Conservation (phyloP, 2,797 vertebrate genomes). For the Carduelis carduelis region DNA sequence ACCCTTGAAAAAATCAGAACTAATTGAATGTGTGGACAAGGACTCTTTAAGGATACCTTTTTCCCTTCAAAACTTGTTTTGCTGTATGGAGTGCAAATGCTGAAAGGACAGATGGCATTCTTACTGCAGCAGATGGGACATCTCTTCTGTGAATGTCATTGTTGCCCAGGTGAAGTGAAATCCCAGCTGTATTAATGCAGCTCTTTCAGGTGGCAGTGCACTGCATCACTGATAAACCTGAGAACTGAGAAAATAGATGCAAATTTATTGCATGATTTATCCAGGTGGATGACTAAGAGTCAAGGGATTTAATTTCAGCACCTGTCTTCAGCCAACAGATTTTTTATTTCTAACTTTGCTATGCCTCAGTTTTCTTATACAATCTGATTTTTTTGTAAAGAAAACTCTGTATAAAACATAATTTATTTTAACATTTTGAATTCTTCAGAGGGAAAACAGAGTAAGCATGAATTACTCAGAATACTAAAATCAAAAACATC, state of each 20-base stretch:
- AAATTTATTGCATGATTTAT: constrained; percentile 48
- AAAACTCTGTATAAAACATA: background rate
- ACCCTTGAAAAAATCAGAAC: background rate
- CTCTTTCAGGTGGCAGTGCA: constrained; percentile 20
- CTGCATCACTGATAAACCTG: constrained; percentile 29
- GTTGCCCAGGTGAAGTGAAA: constrained; percentile 57
- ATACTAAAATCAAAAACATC: background rate
- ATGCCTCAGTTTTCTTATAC: background rate
- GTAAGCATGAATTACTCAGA: background rate
- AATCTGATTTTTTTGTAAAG: background rate
- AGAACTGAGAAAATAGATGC: constrained; percentile 32
- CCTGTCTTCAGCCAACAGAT: background rate
- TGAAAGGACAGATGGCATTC: constrained; percentile 44
- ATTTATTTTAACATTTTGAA: background rate
- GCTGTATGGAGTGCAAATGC: background rate
- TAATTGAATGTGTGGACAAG: background rate
- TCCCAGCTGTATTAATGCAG: constrained; percentile 28
- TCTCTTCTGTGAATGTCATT: constrained; percentile 53
- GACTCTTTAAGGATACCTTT: background rate
- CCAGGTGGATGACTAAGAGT: background rate
- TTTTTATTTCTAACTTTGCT: background rate
- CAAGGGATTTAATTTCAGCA: constrained; percentile 23
- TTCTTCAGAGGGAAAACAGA: background rate
- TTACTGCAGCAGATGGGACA: constrained; percentile 52
- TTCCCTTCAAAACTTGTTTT: background rate